Evolutionary conservation across 2,888 invertebrate genomes (phyloP).

Genomic region (Smittia sp.): DNA sequence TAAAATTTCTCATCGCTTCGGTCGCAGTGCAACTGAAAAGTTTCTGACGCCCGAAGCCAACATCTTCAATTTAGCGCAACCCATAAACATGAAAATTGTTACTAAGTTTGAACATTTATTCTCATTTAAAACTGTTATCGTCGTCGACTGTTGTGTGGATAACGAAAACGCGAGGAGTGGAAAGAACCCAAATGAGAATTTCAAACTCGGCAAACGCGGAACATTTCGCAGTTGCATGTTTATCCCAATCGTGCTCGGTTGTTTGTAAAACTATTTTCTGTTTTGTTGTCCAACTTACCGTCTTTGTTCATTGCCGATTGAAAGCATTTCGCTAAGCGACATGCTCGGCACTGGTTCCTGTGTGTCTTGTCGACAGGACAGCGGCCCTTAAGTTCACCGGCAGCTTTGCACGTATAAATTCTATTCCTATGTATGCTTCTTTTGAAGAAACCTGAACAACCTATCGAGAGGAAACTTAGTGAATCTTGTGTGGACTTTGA

Average conservation of each 20-base stretch:
- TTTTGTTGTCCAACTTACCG: slow-evolving; percentile 67
- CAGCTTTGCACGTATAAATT: slow-evolving; percentile 95
- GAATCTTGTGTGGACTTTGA: neutral
- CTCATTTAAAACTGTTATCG: neutral
- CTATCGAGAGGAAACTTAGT: slow-evolving; percentile 57
- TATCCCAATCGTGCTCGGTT: neutral
- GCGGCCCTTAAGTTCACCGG: slow-evolving; percentile 86
- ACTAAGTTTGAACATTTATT: slow-evolving; percentile 24
- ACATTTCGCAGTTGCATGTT: neutral
- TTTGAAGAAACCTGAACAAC: slow-evolving; percentile 95
- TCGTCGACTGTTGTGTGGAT: neutral
- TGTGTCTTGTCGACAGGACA: slow-evolving; percentile 97
- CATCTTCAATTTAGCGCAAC: slow-evolving; percentile 29
- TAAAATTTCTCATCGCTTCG: slow-evolving; percentile 39
- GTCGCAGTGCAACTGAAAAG: slow-evolving; percentile 36
- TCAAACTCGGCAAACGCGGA: neutral
- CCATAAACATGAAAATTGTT: slow-evolving; percentile 17
- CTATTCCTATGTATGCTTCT: slow-evolving; percentile 93
- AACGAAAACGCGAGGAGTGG: neutral
- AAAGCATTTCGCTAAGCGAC: slow-evolving; percentile 91
- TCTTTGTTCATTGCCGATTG: slow-evolving; percentile 97
- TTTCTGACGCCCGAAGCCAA: slow-evolving; percentile 25
- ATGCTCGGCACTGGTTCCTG: slow-evolving; percentile 94
- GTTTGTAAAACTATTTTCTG: neutral
- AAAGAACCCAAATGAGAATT: no score